These are phyloP conservation scores for Mustela erminea DNA, from an alignment of 2,797 vertebrate genomes.

Conservation along the genomic window DNA sequence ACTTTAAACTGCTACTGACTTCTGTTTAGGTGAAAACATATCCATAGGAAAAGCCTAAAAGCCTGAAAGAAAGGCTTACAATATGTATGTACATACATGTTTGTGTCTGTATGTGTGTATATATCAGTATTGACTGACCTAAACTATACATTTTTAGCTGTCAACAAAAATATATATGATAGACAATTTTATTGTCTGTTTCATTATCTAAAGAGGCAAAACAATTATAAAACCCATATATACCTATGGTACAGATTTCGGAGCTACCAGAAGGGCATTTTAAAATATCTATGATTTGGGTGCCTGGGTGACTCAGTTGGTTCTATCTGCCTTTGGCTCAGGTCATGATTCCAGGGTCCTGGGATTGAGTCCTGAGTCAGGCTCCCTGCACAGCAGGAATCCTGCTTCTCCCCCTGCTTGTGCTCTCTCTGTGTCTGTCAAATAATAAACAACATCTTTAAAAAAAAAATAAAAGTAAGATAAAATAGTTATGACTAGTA, in stretches of 20 bases:
- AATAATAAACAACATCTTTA: background rate
- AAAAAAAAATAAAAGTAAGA: background rate
- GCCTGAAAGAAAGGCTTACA: background rate
- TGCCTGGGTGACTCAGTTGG: background rate
- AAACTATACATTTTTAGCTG: background rate
- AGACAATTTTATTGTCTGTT: background rate
- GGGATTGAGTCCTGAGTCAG: background rate
- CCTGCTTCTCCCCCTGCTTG: background rate
- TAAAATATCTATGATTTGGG: background rate
- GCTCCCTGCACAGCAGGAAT: background rate
- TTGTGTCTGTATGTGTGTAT: background rate
- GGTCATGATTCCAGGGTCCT: background rate
- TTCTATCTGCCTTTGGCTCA: background rate
- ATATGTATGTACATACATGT: background rate
- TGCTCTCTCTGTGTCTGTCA: background rate
- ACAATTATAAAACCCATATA: background rate
- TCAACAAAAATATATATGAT: background rate
- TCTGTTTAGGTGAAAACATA: background rate
- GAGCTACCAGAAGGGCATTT: background rate
- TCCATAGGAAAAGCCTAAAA: background rate
- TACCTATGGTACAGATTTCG: background rate
- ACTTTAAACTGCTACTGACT: background rate
- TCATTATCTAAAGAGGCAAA: background rate
- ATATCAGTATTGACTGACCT: background rate
- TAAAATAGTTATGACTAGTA: background rate